Evolutionary conservation across 2,888 invertebrate genomes (phyloP), one percentile per base, ranked within the genome.

Genomic region (Tachina lurida): DNA sequence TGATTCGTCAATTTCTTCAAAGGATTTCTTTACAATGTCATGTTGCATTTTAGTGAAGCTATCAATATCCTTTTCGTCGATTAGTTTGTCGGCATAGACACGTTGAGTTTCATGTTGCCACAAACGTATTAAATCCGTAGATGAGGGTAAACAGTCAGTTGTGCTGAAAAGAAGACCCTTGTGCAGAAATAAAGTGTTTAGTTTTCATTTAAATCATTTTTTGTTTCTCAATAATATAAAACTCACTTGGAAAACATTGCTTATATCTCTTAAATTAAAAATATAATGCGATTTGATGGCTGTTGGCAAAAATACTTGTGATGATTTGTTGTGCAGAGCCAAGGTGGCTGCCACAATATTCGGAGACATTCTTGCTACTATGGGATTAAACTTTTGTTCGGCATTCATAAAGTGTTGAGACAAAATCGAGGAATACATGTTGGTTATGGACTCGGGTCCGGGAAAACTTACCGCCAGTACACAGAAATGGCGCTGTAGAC

Each of bases 281-380:
- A 98, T 96, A 90, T 99, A 99, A 93, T 99, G 99, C 90, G 98
- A 99, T 93, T 99, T 99, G 74, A 97, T 96, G 3, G 98, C 98
- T 2, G 98, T 99, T 0, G 99, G 99, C 84, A 98, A 93, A 93
- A 98, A 99, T 39, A 97, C 95, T 92, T 97, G 96, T 2, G 96
- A 95, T 3, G 96, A 96, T 93, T 97, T 97, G 90, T 96, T 95
- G 91, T 99, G 98, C 52, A 99, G 92, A 19, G 96, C 95, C 78
- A 98, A 94, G 0, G 98, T 96, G 4, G 97, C 97, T 71, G 95
- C 93, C 2, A 98, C 97, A 86, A 98, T 94, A 88, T 95, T 96
- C 10, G 92, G 94, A 63, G 95, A 94, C 88, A 96, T 94, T 91
- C 96, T 96, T 70, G 94, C 94, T 17, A 98, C 95, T 77, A 94